phyloP scores from a whole-genome alignment of 2,797 vertebrate genomes.

The Argya squamiceps region DNA sequence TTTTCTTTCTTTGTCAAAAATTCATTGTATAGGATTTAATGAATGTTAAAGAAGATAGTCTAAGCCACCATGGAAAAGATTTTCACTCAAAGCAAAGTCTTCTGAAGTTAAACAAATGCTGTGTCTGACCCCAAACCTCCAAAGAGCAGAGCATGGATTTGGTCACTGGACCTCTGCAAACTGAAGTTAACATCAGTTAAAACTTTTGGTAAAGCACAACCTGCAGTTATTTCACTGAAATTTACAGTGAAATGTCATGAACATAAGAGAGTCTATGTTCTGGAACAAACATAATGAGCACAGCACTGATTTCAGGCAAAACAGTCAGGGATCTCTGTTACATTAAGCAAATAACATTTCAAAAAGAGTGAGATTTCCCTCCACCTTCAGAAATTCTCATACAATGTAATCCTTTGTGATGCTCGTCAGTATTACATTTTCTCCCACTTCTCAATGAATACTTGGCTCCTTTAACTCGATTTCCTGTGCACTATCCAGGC shows the following conservation, averaged over 20 bases:
- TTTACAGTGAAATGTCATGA: background rate
- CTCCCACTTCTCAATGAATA: background rate
- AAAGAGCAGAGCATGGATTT: accelerated
- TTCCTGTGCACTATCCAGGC: background rate
- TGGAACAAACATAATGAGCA: background rate
- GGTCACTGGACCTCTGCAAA: background rate
- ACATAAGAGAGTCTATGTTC: background rate
- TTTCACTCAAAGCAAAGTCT: background rate
- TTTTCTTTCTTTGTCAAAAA: background rate
- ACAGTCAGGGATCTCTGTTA: background rate
- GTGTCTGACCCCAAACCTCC: background rate
- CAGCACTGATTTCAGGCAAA: background rate
- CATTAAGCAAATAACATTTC: background rate
- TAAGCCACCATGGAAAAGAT: background rate
- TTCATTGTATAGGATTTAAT: background rate
- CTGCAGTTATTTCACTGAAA: background rate
- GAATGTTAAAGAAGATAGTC: background rate
- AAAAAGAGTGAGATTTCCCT: background rate
- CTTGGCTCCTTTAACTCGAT: background rate
- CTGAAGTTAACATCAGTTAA: background rate
- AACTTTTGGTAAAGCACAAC: background rate
- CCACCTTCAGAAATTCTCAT: background rate
- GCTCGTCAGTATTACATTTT: background rate
- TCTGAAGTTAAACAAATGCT: background rate
- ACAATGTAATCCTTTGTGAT: slow-evolving; percentile 42